Evolutionary conservation across 2,888 invertebrate genomes (phyloP).

Genomic region (Lysandra coridon): DNA sequence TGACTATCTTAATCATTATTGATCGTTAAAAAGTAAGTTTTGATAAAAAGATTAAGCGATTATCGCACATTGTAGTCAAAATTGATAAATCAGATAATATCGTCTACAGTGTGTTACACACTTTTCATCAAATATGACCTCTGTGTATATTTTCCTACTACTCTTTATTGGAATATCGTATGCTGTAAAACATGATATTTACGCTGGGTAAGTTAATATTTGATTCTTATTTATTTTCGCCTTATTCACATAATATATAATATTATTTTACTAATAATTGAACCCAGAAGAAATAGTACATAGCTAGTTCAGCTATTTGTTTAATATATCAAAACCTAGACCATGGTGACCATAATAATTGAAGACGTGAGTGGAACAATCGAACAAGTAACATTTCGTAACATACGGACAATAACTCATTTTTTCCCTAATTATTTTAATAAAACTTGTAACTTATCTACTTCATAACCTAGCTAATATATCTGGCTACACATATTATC

Average conservation of each 20-base stretch:
- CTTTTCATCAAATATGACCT: not conserved
- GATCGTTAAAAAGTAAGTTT: not conserved
- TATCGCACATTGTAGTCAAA: not conserved
- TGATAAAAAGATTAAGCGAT: not conserved
- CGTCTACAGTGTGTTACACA: conserved; percentile 1
- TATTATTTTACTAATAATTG: no score
- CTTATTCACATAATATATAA: not conserved
- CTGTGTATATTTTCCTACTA: not conserved
- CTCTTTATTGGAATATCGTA: not conserved
- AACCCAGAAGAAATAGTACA: no score
- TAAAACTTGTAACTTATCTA: no score
- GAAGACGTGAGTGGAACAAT: no score
- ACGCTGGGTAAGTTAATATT: not conserved
- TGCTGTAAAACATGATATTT: conserved; percentile 13
- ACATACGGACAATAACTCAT: no score
- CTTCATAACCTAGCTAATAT: no score
- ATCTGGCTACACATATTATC: no score
- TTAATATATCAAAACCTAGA: no score
- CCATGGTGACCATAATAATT: no score
- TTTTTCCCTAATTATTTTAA: no score
- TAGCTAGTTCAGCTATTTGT: no score
- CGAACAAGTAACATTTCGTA: no score
- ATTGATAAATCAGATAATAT: not conserved
- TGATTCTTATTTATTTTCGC: not conserved
- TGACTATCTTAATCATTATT: not conserved